Base-by-base conservation (phyloP, 2,797 vertebrate species). In the Chromobotia macracanthus region DNA sequence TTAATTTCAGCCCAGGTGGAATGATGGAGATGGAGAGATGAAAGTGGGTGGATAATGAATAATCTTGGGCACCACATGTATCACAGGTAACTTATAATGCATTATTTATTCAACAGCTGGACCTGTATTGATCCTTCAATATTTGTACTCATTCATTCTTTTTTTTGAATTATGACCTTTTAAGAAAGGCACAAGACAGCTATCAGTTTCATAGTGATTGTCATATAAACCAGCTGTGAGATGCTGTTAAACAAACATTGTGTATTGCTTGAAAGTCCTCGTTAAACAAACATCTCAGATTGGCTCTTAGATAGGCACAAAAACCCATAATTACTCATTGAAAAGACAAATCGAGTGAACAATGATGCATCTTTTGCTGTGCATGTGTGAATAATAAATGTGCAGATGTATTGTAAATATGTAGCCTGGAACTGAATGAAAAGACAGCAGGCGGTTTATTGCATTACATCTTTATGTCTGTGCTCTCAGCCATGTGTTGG, bases 361-460 rank as follows among this genome's bases (percentile, higher is more conserved):
- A 55, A 82, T 78, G 60, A 68, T 76, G 58, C 67, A 78, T 84
- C 58, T 80, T 74, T 70, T 85, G 74, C 77, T 21, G 81, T 72
- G 53, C 71, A 51, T 75, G 51, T 79, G 77, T 64, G 71, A 80
- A 82, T 85, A 83, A 83, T 86, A 80, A 80, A 80, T 51, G 58
- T 51, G 77, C 73, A 74, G 76, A 72, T 82, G 41, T 64, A 83
- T 75, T 80, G 81, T 75, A 83, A 82, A 76, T 72, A 79, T 82
- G 77, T 80, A 83, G 78, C 75, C 48, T 67, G 65, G 41, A 68
- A 63, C 55, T 67, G 70, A 84, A 82, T 77, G 82, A 84, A 69
- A 65, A 80, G 77, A 75, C 82, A 80, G 80, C 48, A 58, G 18
- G 65, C 76, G 48, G 79, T 85, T 85, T 81, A 83, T 85, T 85